Percentiles rank a stretch among this genome's conserved stretches.
Conservation (phyloP, 2,113 vertebrate species). For the Lagopus leucura region DNA sequence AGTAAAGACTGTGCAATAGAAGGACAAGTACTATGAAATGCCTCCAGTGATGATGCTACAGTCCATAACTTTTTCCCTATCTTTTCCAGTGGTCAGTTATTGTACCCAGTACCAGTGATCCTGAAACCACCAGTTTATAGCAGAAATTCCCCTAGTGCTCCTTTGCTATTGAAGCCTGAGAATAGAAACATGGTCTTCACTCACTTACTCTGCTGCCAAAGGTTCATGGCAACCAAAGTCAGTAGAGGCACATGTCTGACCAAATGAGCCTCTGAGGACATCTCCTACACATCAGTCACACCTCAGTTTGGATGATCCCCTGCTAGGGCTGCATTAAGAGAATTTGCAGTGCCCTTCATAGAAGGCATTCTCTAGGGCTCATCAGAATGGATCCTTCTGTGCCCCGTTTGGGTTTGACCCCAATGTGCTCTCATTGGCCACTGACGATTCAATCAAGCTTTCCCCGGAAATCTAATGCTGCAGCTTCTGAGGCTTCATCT, state of each 20-base stretch:
- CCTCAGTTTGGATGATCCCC: not conserved
- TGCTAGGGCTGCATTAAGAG: not conserved
- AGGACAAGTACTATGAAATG: not conserved
- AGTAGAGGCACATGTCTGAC: not conserved
- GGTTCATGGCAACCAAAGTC: not conserved
- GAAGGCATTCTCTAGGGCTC: not conserved
- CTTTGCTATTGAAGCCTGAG: not conserved
- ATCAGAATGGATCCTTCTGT: not conserved
- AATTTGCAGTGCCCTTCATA: not conserved
- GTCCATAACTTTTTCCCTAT: not conserved
- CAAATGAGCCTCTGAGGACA: not conserved
- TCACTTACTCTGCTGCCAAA: not conserved
- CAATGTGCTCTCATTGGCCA: not conserved
- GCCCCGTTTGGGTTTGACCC: not conserved
- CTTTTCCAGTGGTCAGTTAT: not conserved
- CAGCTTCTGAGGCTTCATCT: not conserved
- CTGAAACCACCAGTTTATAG: not conserved
- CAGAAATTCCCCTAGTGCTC: not conserved
- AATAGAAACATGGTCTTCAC: not conserved
- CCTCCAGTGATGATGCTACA: not conserved
- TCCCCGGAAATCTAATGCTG: not conserved
- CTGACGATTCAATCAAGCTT: not conserved
- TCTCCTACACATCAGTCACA: not conserved
- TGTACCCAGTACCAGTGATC: not conserved
- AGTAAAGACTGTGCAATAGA: not conserved